phyloP scores from a whole-genome alignment of 2,113 vertebrate species.

The Tachysurus fulvidraco region DNA sequence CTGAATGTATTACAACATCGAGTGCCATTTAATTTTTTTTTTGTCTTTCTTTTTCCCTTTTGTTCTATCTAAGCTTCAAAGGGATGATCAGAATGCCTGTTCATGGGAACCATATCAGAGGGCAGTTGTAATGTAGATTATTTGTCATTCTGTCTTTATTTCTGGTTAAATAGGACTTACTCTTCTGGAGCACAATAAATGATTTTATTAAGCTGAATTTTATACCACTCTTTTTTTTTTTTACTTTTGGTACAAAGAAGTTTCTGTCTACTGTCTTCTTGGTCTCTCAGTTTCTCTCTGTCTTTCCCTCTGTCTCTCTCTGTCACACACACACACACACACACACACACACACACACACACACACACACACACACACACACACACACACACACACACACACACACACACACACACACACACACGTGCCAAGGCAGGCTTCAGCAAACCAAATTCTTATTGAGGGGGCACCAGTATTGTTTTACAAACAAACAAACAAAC shows the following conservation, averaged over 20 bases:
- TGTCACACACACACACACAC: slow-evolving; percentile 14
- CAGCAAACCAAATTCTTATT: too few species aligned
- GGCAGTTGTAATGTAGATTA: slow-evolving; percentile 79
- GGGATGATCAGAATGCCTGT: slow-evolving; percentile 60
- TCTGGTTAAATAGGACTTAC: slow-evolving; percentile 81
- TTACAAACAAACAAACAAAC: too few species aligned
- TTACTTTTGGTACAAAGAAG: slow-evolving; percentile 26
- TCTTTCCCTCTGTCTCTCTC: not conserved
- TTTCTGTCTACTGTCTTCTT: not conserved
- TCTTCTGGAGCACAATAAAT: slow-evolving; percentile 83
- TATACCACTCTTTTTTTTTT: slow-evolving; percentile 55
- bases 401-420: not conserved
- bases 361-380: not conserved
- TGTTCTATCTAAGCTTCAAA: slow-evolving; percentile 57
- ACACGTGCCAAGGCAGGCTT: not conserved
- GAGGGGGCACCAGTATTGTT: too few species aligned
- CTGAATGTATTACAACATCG: slow-evolving; percentile 73
- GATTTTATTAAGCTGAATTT: slow-evolving; percentile 76
- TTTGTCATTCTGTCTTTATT: slow-evolving; percentile 80
- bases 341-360: slow-evolving; percentile 11
- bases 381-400: slow-evolving; percentile 6
- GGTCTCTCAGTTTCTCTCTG: not conserved
- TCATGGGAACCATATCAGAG: slow-evolving; percentile 65
- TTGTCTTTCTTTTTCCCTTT: slow-evolving; percentile 44
- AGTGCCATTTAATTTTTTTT: slow-evolving; percentile 70